phyloP scores from a whole-genome alignment of 2,888 invertebrate genomes.

The Protonemura montana region DNA sequence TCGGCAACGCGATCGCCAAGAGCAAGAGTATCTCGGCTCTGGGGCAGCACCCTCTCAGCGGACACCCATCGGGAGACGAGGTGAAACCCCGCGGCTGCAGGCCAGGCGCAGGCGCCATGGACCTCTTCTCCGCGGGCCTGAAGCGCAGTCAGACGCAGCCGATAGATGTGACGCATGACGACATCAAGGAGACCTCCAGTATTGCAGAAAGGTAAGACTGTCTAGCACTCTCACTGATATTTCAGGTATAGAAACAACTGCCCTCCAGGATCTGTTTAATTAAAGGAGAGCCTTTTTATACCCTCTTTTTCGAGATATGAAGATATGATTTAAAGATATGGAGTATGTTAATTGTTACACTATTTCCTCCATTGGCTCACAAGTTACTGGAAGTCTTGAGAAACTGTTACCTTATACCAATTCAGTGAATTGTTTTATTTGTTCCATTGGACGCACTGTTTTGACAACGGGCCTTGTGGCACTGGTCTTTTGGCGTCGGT shows the following conservation, averaged over 20 bases:
- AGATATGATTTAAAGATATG: too few relatives aligned
- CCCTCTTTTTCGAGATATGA: too few relatives aligned
- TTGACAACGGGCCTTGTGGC: too few relatives aligned
- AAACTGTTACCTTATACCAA: too few relatives aligned
- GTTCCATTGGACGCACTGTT: too few relatives aligned
- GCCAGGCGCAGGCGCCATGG: slow-evolving; percentile 40
- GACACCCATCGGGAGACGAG: slow-evolving; percentile 21
- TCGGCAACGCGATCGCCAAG: slow-evolving; percentile 41
- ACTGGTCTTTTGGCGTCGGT: too few relatives aligned
- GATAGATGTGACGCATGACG: slow-evolving; percentile 50
- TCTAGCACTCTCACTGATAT: background rate
- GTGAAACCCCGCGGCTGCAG: slow-evolving; percentile 19
- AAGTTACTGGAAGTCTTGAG: too few relatives aligned
- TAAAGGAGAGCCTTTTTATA: too few relatives aligned
- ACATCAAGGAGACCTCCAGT: slow-evolving; percentile 48
- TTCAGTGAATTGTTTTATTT: too few relatives aligned
- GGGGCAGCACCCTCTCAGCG: slow-evolving; percentile 10
- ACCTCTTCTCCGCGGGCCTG: slow-evolving; percentile 47
- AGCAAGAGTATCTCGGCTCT: slow-evolving; percentile 46
- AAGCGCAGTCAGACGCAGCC: slow-evolving; percentile 54
- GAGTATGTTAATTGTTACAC: too few relatives aligned
- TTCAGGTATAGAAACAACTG: background rate
- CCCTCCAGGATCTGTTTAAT: background rate
- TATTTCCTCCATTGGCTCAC: too few relatives aligned
- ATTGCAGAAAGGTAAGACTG: slow-evolving; percentile 50